A percentile compares a stretch with the other conserved stretches of the same genome.
These are phyloP conservation scores for Sitta europaea DNA, from an alignment of 2,113 vertebrate genomes.

Conservation along the genomic window DNA sequence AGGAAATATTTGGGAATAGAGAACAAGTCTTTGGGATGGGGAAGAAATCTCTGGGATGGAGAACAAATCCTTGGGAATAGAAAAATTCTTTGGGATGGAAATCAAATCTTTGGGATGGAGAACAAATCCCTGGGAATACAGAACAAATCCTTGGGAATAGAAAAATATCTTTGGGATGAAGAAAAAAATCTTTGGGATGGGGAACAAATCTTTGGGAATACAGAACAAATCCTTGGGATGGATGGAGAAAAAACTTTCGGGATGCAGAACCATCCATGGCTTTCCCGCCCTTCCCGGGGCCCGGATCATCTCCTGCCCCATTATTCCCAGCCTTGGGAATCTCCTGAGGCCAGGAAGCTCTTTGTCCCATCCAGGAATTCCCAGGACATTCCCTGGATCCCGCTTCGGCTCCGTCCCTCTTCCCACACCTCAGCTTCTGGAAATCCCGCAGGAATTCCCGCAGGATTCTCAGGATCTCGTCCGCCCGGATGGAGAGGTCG, in stretches of 20 bases:
- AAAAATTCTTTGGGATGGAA: background rate
- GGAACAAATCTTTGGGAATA: background rate
- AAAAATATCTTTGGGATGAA: background rate
- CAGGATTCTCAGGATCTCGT: background rate
- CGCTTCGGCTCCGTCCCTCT: accelerated
- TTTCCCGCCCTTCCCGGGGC: background rate
- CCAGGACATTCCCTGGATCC: background rate
- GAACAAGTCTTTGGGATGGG: no score
- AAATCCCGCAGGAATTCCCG: background rate
- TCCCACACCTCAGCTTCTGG: background rate
- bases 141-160: background rate
- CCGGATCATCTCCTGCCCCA: background rate
- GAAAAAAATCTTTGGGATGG: background rate
- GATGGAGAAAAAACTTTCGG: accelerated
- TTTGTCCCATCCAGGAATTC: background rate
- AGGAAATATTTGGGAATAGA: accelerated
- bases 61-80: no score
- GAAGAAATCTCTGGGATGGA: no score
- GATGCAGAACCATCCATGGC: background rate
- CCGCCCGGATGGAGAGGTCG: accelerated
- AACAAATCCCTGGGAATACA: accelerated
- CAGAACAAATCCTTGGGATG: background rate
- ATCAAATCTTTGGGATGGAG: accelerated
- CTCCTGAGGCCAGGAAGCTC: background rate
- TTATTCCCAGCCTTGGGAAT: background rate